These are phyloP conservation scores for Callionymus lyra DNA, from an alignment of 2,113 vertebrate species.

Conservation along the genomic window DNA sequence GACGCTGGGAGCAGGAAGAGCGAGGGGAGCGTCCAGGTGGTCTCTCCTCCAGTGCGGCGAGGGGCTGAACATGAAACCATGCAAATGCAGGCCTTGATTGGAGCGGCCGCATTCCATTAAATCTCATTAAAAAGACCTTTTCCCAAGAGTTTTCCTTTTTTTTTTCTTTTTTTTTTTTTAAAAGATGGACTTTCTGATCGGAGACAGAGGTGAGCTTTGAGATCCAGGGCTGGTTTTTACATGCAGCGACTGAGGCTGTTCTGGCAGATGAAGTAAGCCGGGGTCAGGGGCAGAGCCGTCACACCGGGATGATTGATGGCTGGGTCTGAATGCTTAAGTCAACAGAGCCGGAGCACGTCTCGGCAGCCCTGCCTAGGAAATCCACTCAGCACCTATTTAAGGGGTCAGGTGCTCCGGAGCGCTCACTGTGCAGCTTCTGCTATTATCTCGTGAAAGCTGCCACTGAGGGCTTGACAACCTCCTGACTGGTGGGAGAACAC, in stretches of 20 bases:
- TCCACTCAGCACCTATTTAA: conserved; percentile 63
- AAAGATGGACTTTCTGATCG: neutral
- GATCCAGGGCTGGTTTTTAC: conserved; percentile 49
- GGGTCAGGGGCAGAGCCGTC: conserved; percentile 59
- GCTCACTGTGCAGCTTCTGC: conserved; percentile 35
- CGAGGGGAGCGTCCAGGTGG: conserved; percentile 52
- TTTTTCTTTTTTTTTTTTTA: conserved; percentile 35
- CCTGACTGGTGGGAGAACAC: too few species aligned
- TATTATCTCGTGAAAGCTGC: conserved; percentile 60
- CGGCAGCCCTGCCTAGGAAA: conserved; percentile 38
- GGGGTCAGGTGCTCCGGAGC: conserved; percentile 61
- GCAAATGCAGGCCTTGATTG: conserved; percentile 67
- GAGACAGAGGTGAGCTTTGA: conserved; percentile 6
- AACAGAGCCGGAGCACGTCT: conserved; percentile 68
- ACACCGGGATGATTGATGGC: conserved; percentile 69
- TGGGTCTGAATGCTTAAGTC: conserved; percentile 66
- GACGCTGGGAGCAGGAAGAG: conserved; percentile 8
- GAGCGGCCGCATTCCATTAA: conserved; percentile 66
- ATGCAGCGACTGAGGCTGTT: conserved; percentile 28
- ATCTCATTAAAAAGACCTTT: conserved; percentile 64
- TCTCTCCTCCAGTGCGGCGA: conserved; percentile 40
- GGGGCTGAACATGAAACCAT: conserved; percentile 64
- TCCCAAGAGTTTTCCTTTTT: conserved; percentile 60
- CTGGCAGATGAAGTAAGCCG: conserved; percentile 17
- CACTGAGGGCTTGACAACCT: neutral